These are phyloP conservation scores for Dysmachus trigonus DNA, from an alignment of 2,888 invertebrate species.

Conservation along the genomic window DNA sequence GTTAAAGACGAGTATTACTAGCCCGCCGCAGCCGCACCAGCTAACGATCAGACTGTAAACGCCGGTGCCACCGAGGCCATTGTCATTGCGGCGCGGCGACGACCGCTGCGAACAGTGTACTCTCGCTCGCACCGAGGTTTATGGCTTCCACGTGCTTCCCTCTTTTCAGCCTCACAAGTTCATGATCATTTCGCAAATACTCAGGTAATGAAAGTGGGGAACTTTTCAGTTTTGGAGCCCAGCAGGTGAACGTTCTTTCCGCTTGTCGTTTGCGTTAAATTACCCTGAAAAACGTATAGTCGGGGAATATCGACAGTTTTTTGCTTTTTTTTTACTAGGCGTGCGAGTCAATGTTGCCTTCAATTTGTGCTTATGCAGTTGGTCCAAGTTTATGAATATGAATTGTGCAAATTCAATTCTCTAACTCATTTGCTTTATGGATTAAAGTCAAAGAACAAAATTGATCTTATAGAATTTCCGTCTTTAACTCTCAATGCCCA, in stretches of 20 bases:
- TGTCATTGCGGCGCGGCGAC: not conserved
- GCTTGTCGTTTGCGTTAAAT: not conserved
- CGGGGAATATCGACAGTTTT: not conserved
- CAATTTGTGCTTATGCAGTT: not conserved
- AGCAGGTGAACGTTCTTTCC: not conserved
- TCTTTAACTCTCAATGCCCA: too few relatives aligned
- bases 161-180: not conserved
- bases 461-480: too few relatives aligned
- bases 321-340: not conserved
- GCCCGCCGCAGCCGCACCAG: not conserved
- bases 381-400: too few relatives aligned
- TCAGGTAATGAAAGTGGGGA: not conserved
- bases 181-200: not conserved
- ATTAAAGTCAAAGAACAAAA: too few relatives aligned
- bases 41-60: not conserved
- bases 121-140: not conserved
- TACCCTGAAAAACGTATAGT: not conserved
- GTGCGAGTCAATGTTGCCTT: not conserved
- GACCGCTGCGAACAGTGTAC: not conserved
- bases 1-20: not conserved
- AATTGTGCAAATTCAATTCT: too few relatives aligned
- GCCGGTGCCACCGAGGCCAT: not conserved
- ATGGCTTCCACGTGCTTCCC: not conserved
- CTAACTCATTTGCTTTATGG: too few relatives aligned
- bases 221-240: not conserved